Evolutionary conservation across 2,113 vertebrate genomes (phyloP), one percentile per base, ranked within the genome.

Genomic region (Morone chrysops): DNA sequence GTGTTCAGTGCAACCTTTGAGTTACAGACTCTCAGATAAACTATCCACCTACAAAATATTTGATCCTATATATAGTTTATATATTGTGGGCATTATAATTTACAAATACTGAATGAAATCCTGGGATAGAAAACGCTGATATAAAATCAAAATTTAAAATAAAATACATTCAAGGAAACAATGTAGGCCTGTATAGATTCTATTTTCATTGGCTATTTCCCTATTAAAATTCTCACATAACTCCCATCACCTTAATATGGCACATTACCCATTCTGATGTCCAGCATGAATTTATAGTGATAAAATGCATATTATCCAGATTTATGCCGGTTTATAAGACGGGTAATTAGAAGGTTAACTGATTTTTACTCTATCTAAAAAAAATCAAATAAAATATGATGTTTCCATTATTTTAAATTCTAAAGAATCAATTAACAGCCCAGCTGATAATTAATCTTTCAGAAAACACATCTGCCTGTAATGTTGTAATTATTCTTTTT

Each of bases 311-410:
- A 60, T 67, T 25, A 66, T 51, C 40, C 59, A 0, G 18, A 48
- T 75, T 63, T 5, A 9, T 63, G 2, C 5, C 45, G 36, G 36
- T 1, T 69, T n/a, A 53, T 71, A 57, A 45, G 0, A 20, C 0
- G 6, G 4, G 8, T 25, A 31, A 70, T 65, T 43, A 22, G 40
- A 68, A 31, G 13, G 5, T 73, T 31, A 31, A 31, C 12, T 22
- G 6, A 61, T 69, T 50, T 22, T 12, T 62, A 16, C 5, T 22
- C 38, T 75, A 50, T 48, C 17, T 18, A 4, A 11, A 13, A n/a
- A 18, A 56, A 38, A 70, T 82, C 40, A 59, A 56, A 13, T 8
- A 16, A 59, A 70, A 68, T n/a, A 20, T 62, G 22, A 63, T 45
- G 17, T 77, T 61, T 43, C 6, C 50, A 18, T 62, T 20, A 25